A percentile compares a stretch with the other conserved stretches of the same genome.
phyloP scores from a whole-genome alignment of 2,797 vertebrate genomes.

The Microctenopoma steveboyesi region DNA sequence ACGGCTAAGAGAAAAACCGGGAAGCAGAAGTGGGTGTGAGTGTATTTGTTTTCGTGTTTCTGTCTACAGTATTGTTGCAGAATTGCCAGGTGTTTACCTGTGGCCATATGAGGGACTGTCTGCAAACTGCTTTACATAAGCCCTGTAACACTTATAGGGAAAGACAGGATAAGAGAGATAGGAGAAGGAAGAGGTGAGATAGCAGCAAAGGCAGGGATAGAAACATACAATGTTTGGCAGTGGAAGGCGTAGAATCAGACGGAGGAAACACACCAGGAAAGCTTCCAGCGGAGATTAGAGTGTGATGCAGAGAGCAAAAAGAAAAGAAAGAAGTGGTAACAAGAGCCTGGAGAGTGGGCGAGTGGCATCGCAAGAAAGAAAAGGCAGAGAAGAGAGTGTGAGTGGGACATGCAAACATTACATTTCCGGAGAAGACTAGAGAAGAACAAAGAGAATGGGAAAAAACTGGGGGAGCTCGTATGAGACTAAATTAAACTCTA shows the following conservation, averaged over 20 bases:
- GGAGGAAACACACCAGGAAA: constrained; percentile 58
- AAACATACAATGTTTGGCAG: constrained; percentile 50
- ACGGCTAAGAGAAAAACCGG: constrained; percentile 37
- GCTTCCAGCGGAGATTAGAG: constrained; percentile 75
- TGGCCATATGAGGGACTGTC: constrained; percentile 52
- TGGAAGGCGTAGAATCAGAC: constrained; percentile 22
- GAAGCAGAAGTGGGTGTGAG: constrained; percentile 8
- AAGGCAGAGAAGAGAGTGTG: constrained; percentile 52
- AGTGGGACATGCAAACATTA: constrained; percentile 47
- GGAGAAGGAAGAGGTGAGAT: constrained; percentile 18
- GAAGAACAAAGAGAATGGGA: constrained; percentile 51
- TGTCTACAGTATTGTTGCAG: constrained; percentile 24
- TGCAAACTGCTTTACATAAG: constrained; percentile 55
- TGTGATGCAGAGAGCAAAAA: constrained; percentile 47
- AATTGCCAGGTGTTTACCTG: constrained; percentile 53
- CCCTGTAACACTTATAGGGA: constrained; percentile 46
- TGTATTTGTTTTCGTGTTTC: constrained; percentile 20
- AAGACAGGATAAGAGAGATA: constrained; percentile 43
- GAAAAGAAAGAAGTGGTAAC: constrained; percentile 62
- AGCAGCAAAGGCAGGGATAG: constrained; percentile 23
- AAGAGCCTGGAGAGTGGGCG: constrained; percentile 66
- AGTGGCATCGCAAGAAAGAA: constrained; percentile 50
- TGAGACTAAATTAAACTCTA: constrained; percentile 51
- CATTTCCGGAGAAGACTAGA: constrained; percentile 33
- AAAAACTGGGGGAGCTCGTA: constrained; percentile 1